Conservation (phyloP, 2,888 invertebrate species). For the Stenichneumon culpator region DNA sequence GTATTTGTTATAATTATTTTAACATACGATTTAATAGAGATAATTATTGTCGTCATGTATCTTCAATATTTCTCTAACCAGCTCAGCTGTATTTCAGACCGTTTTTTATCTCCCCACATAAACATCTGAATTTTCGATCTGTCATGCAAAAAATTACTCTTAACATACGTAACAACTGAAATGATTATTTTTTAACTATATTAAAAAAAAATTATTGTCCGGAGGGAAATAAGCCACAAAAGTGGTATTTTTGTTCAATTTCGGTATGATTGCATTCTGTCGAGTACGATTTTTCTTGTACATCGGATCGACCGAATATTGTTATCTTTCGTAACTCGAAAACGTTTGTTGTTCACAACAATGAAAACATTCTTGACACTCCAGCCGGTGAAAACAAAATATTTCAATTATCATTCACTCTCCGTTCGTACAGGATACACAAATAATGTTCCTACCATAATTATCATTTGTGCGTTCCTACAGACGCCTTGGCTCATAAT, state of each 20-base stretch:
- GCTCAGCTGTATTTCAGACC: background rate
- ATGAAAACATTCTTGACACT: background rate
- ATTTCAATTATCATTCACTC: background rate
- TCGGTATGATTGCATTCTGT: background rate
- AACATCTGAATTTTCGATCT: no score
- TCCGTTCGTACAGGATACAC: background rate
- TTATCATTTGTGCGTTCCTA: background rate
- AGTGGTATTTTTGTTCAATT: no score
- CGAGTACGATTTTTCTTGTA: background rate
- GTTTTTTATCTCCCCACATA: no score
- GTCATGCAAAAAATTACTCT: no score
- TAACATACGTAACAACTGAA: no score
- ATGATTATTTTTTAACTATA: no score
- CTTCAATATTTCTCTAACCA: background rate
- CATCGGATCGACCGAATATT: background rate
- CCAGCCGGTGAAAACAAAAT: background rate
- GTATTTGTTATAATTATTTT: background rate
- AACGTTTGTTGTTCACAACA: background rate
- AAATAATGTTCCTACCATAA: background rate
- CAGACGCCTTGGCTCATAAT: background rate
- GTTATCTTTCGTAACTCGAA: background rate
- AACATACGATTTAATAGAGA: background rate
- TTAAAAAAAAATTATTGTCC: no score
- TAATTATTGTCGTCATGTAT: constrained; percentile 18
- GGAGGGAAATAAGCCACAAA: no score